A percentile compares a stretch with the other conserved stretches of the same genome.
These are phyloP conservation scores for Eurystomus gularis DNA, from an alignment of 2,113 vertebrate genomes.

Conservation along the genomic window DNA sequence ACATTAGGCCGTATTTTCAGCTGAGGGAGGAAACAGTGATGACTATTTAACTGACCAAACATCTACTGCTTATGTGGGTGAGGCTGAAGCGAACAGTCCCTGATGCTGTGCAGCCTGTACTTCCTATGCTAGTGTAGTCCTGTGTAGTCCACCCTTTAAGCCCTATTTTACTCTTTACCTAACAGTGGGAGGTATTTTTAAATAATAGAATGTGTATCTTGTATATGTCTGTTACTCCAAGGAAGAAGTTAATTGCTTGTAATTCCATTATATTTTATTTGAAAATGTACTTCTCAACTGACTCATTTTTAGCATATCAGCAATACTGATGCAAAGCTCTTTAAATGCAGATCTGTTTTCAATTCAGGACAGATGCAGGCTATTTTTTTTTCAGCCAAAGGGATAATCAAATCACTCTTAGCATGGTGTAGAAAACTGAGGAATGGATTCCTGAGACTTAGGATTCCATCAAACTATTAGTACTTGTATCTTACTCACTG, in stretches of 20 bases:
- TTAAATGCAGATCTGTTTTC: constrained; percentile 68
- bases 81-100: not conserved
- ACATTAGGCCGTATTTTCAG: not conserved
- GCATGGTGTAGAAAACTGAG: constrained; percentile 43
- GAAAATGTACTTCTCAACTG: constrained; percentile 55
- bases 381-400: constrained; percentile 30
- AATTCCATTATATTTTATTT: constrained; percentile 35
- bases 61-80: not conserved
- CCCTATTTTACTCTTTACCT: not conserved
- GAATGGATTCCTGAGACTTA: constrained; percentile 47
- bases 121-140: not conserved
- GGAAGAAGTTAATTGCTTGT: constrained; percentile 16
- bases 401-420: constrained; percentile 68
- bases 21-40: not conserved
- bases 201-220: not conserved
- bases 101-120: not conserved
- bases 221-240: constrained; percentile 20
- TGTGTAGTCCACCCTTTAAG: not conserved
- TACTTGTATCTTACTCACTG: not conserved
- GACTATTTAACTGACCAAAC: not conserved
- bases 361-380: constrained; percentile 72
- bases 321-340: constrained; percentile 66
- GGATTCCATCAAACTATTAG: constrained; percentile 58
- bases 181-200: not conserved
- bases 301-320: constrained; percentile 24